phyloP scores from a whole-genome alignment of 2,888 invertebrate species.

The Eupithecia subumbrata region DNA sequence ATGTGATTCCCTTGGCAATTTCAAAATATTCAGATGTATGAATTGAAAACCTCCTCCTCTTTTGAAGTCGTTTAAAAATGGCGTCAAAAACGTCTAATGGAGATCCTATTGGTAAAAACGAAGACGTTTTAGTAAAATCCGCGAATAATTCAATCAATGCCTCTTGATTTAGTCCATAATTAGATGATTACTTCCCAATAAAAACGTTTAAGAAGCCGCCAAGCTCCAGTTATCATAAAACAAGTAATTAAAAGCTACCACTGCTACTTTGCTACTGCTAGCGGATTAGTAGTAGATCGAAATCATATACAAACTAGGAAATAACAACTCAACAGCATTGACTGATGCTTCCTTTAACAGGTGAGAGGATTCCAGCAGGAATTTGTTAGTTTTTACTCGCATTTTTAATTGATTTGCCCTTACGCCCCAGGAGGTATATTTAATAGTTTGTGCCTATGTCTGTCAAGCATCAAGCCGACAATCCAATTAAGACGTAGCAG shows the following conservation, averaged over 20 bases:
- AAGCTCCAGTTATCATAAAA: no score
- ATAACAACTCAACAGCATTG: not conserved
- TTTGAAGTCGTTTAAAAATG: no score
- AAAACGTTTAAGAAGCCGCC: not conserved
- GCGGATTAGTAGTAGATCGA: not conserved
- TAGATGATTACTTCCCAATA: not conserved
- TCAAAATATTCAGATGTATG: no score
- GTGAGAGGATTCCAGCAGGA: not conserved
- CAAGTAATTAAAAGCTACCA: no score
- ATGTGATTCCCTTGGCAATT: no score
- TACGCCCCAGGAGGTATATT: not conserved
- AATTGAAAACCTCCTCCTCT: no score
- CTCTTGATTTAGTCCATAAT: not conserved
- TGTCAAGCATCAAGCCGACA: not conserved
- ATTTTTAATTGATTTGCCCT: not conserved
- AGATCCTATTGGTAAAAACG: no score
- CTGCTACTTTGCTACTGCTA: no score
- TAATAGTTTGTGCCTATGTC: not conserved
- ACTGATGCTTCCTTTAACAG: not conserved
- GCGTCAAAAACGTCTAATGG: no score
- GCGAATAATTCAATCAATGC: no score
- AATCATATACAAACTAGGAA: not conserved
- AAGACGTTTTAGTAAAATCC: no score
- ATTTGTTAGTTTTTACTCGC: conserved; percentile 1
- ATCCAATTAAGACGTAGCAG: no score